Percentiles rank a stretch among this genome's conserved stretches.
phyloP scores from a whole-genome alignment of 2,888 invertebrate genomes.

The Cryptus viduatorius region DNA sequence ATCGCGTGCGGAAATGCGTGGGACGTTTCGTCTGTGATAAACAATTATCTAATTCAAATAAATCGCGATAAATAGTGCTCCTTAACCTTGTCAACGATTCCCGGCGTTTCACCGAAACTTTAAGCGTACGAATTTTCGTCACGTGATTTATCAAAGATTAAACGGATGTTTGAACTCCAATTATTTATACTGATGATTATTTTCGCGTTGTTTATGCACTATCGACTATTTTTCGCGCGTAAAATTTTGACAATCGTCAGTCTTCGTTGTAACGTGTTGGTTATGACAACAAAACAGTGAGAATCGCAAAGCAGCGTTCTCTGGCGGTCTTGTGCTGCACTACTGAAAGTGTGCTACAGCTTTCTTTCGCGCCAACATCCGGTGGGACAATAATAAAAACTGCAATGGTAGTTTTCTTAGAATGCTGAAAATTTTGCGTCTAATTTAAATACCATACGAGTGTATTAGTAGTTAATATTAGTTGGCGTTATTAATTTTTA shows the following conservation, averaged over 20 bases:
- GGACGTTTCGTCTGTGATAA: not conserved
- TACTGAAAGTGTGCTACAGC: too few relatives aligned
- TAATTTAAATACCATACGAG: too few relatives aligned
- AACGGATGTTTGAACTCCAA: not conserved
- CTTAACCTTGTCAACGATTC: not conserved
- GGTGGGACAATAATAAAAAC: too few relatives aligned
- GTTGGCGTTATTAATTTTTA: too few relatives aligned
- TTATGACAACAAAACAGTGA: conserved; percentile 23
- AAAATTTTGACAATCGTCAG: conserved; percentile 13
- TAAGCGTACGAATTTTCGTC: not conserved
- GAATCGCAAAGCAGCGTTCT: not conserved
- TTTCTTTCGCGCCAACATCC: too few relatives aligned
- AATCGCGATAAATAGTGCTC: not conserved
- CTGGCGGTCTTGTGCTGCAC: not conserved
- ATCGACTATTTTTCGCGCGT: conserved; percentile 4
- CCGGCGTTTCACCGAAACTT: not conserved
- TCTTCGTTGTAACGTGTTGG: not conserved
- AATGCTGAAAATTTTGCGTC: too few relatives aligned
- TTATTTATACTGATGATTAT: not conserved
- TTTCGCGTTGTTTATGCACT: not conserved
- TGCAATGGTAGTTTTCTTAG: too few relatives aligned
- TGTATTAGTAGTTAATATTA: too few relatives aligned
- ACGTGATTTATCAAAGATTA: not conserved
- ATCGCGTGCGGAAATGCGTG: not conserved
- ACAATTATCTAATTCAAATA: not conserved